Conservation (phyloP, 2,797 vertebrate genomes). For the Sebastes nivosus region DNA sequence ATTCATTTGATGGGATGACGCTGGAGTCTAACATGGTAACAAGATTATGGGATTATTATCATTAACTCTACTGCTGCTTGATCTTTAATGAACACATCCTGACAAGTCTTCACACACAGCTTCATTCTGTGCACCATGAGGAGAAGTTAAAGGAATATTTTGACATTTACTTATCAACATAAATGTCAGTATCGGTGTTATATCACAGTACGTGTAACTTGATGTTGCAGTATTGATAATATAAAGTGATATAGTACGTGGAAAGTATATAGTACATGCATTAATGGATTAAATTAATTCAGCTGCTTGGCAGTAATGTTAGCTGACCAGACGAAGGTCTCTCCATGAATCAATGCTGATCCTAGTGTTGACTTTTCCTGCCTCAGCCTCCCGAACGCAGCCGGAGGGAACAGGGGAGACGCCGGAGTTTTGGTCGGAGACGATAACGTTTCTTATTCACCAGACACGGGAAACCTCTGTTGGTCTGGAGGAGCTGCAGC, state of each 20-base stretch:
- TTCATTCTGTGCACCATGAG: background rate
- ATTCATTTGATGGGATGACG: background rate
- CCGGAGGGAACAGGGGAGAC: no score
- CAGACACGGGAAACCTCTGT: no score
- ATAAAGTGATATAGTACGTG: background rate
- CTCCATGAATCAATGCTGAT: no score
- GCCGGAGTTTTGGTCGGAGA: no score
- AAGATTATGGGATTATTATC: background rate
- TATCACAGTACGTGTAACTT: background rate
- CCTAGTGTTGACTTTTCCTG: no score
- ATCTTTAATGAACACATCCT: background rate
- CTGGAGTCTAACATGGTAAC: background rate
- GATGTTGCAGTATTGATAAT: background rate
- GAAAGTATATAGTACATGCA: background rate
- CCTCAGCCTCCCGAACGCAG: no score
- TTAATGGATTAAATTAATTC: no score
- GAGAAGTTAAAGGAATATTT: background rate
- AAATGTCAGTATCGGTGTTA: background rate
- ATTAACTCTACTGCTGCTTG: background rate
- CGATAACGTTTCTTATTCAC: no score
- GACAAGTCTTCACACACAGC: background rate
- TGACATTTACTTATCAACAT: background rate
- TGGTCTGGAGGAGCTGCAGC: no score
- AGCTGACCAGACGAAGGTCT: no score
- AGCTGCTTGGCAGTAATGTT: no score